Percentiles rank a stretch among this genome's conserved stretches.
phyloP scores from a whole-genome alignment of 2,113 vertebrate species.

The Psammodynastes pulverulentus region DNA sequence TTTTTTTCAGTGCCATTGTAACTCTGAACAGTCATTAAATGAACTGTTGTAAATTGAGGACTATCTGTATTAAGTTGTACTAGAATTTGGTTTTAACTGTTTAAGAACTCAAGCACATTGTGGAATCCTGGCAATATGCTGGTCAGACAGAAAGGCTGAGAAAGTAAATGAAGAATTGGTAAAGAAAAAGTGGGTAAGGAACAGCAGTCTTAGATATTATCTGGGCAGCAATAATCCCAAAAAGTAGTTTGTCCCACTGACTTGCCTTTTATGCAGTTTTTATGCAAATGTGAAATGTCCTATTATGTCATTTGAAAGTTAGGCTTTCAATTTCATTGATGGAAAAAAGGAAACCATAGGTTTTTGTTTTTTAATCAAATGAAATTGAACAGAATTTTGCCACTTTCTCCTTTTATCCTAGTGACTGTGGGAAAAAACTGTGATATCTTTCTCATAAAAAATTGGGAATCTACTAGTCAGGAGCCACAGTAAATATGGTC shows the following conservation, averaged over 20 bases:
- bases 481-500: not conserved
- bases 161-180: not conserved
- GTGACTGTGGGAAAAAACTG: accelerated
- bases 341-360: not conserved
- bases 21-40: too few relatives aligned
- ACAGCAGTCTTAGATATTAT: not conserved
- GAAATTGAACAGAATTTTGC: not conserved
- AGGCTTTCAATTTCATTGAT: not conserved
- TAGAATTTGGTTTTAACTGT: too few relatives aligned
- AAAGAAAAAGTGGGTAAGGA: not conserved
- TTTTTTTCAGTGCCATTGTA: too few relatives aligned
- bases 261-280: not conserved
- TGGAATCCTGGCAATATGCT: not conserved
- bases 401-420: not conserved
- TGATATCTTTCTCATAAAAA: not conserved
- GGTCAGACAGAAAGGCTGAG: not conserved
- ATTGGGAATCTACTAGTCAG: not conserved
- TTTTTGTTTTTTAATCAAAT: not conserved
- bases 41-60: too few relatives aligned
- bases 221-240: not conserved
- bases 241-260: not conserved
- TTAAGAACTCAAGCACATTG: not conserved
- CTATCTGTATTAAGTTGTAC: too few relatives aligned
- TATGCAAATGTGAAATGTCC: not conserved
- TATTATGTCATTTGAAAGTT: not conserved